These are phyloP conservation scores for Corythoichthys intestinalis DNA, from an alignment of 2,113 vertebrate species.

Conservation along the genomic window DNA sequence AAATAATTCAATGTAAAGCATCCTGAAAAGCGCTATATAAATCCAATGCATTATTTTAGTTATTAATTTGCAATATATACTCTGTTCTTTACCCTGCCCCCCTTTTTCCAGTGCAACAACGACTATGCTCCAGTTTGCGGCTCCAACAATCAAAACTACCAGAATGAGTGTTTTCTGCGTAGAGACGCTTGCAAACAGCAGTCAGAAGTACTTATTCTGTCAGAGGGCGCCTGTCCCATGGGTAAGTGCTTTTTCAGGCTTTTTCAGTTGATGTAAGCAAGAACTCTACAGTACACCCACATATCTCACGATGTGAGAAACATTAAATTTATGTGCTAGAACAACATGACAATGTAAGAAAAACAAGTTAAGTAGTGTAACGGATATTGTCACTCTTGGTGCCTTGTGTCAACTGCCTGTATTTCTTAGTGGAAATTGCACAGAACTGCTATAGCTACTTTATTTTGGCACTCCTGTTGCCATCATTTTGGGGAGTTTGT, in stretches of 20 bases:
- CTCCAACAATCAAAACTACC: constrained; percentile 96
- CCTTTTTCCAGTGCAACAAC: constrained; percentile 83
- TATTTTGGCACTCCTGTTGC: neutral
- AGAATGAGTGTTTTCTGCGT: constrained; percentile 94
- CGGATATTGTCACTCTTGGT: neutral
- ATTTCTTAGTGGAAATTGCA: neutral
- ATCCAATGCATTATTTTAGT: too few species aligned
- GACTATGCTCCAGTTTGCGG: constrained; percentile 97
- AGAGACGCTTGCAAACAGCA: constrained; percentile 98
- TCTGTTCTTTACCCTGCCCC: too few species aligned
- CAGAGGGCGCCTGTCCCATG: constrained; percentile 89
- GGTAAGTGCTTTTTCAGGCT: constrained; percentile 72
- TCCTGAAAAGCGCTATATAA: too few species aligned
- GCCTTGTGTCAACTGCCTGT: neutral
- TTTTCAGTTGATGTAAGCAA: neutral
- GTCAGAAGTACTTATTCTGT: constrained; percentile 88
- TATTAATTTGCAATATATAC: too few species aligned
- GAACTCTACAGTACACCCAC: neutral
- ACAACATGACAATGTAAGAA: neutral
- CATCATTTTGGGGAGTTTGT: neutral
- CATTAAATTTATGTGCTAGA: neutral
- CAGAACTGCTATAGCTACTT: too few species aligned
- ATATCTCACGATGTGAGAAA: neutral
- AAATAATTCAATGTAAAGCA: too few species aligned
- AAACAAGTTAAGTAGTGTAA: neutral